These are phyloP conservation scores for Dendrocincla tyrannina DNA, from an alignment of 2,797 vertebrate genomes.

Conservation along the genomic window DNA sequence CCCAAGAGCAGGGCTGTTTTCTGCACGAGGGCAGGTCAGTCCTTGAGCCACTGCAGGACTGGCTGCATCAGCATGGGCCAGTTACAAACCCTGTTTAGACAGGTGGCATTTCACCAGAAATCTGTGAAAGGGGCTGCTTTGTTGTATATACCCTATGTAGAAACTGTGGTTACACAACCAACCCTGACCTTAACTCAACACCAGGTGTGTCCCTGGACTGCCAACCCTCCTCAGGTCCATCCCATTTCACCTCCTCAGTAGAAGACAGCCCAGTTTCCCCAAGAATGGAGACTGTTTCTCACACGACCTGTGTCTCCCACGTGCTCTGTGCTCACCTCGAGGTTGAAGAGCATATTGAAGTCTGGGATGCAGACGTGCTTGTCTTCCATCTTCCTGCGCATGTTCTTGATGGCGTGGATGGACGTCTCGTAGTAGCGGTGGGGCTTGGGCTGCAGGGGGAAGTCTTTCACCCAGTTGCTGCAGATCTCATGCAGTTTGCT, in stretches of 20 bases:
- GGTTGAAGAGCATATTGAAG: constrained; percentile 96
- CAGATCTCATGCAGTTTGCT: constrained; percentile 91
- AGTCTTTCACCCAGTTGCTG: constrained; percentile 92
- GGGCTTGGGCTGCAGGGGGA: constrained; percentile 87
- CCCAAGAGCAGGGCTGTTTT: background rate
- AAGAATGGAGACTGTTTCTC: background rate
- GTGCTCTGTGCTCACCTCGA: constrained; percentile 82
- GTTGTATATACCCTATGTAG: background rate
- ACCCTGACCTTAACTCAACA: background rate
- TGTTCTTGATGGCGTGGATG: constrained; percentile 99
- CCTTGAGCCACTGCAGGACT: background rate
- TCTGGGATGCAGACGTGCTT: constrained; percentile 97
- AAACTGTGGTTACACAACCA: background rate
- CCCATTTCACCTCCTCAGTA: background rate
- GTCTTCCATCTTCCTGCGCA: constrained; percentile 99
- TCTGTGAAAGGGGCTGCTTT: background rate
- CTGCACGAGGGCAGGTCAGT: background rate
- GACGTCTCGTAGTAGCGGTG: constrained; percentile 96
- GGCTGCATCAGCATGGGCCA: background rate
- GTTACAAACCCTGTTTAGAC: background rate
- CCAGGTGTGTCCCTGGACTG: background rate
- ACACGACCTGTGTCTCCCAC: accelerated
- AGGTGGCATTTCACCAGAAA: background rate
- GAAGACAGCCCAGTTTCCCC: background rate
- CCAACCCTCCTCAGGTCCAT: background rate